Percentiles rank a stretch among this genome's conserved stretches.
These are phyloP conservation scores for Luffia ferchaultella DNA, from an alignment of 2,888 invertebrate species.

Conservation along the genomic window DNA sequence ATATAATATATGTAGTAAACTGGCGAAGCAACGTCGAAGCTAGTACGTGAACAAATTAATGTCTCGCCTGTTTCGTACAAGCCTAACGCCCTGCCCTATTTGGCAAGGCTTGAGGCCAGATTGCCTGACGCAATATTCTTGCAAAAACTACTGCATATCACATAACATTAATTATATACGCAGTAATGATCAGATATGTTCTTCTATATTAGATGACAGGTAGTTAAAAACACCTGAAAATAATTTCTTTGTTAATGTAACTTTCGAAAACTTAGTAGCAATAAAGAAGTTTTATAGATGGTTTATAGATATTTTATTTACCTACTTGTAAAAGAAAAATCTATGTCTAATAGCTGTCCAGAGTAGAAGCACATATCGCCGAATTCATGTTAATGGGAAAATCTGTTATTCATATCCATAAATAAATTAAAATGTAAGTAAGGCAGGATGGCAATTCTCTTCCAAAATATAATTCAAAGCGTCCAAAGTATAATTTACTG, in stretches of 20 bases:
- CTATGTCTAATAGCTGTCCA: not conserved
- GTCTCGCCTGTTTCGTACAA: not conserved
- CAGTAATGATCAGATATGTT: not conserved
- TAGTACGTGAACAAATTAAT: too few relatives aligned
- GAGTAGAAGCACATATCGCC: too few relatives aligned
- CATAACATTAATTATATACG: not conserved
- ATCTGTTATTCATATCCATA: too few relatives aligned
- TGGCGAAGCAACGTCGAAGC: too few relatives aligned
- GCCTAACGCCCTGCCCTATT: not conserved
- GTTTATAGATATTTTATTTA: too few relatives aligned
- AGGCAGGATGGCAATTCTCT: too few relatives aligned
- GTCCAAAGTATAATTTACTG: too few relatives aligned
- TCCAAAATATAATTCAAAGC: too few relatives aligned
- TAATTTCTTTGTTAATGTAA: not conserved
- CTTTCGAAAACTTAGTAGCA: not conserved
- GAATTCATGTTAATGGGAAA: too few relatives aligned
- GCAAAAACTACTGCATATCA: not conserved
- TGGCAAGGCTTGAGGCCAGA: not conserved
- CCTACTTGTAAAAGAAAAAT: not conserved
- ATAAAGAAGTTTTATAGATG: not conserved
- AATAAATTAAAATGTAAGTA: too few relatives aligned
- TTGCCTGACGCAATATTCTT: not conserved
- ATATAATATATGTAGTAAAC: not conserved
- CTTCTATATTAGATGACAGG: not conserved
- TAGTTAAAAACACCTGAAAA: not conserved